Conservation (phyloP, 2,113 vertebrate species). For the Ornithorhynchus anatinus region DNA sequence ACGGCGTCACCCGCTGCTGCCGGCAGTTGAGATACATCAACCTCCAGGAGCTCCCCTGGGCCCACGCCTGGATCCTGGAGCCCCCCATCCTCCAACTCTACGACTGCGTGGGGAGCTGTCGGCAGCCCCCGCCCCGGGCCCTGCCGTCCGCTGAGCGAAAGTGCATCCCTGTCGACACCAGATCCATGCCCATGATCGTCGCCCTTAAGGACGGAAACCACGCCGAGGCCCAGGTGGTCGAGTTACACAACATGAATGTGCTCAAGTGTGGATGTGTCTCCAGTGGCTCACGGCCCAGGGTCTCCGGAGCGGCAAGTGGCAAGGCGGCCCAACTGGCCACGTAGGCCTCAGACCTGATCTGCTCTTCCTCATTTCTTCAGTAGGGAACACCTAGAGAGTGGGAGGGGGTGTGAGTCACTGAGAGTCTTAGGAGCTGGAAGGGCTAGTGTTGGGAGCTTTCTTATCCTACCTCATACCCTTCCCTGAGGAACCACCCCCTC, state of each 20-base stretch:
- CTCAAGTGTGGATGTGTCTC: conserved; percentile 37
- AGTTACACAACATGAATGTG: conserved; percentile 51
- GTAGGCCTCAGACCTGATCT: too few relatives aligned
- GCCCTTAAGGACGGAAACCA: conserved; percentile 1
- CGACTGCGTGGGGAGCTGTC: conserved; percentile 45
- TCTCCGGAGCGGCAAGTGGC: conserved; percentile 20
- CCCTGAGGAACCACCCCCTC: neutral
- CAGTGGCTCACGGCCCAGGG: neutral
- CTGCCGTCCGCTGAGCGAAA: too few relatives aligned
- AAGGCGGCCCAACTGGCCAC: too few relatives aligned
- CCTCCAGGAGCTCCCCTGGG: conserved; percentile 45
- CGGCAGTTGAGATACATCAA: conserved; percentile 36
- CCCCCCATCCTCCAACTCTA: conserved; percentile 41
- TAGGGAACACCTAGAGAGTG: too few relatives aligned
- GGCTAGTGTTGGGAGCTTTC: neutral
- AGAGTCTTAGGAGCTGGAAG: too few relatives aligned
- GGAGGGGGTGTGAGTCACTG: too few relatives aligned
- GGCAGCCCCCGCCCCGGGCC: conserved; percentile 23
- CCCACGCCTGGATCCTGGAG: conserved; percentile 52
- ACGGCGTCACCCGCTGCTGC: conserved; percentile 32
- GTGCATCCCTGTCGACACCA: conserved; percentile 8
- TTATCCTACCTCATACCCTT: neutral
- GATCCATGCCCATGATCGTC: conserved; percentile 31
- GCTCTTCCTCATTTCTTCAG: too few relatives aligned
- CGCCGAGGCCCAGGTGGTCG: conserved; percentile 31